Evolutionary conservation across 2,113 vertebrate genomes (phyloP).

Genomic region (Notarius quadriscutis): DNA sequence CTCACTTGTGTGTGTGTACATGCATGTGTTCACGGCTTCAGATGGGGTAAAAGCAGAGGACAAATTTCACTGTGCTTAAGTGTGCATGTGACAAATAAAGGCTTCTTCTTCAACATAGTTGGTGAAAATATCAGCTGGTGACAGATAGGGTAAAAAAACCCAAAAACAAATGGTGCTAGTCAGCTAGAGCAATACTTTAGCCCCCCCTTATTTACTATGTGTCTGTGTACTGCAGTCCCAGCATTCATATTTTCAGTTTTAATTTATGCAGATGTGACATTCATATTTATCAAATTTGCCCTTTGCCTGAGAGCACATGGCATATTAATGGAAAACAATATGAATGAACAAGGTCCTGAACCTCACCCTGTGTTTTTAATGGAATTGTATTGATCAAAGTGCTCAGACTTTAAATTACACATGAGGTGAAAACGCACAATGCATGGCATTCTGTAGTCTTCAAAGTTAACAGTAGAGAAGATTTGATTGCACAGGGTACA

Average conservation of each 20-base stretch:
- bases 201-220: not conserved
- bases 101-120: not conserved
- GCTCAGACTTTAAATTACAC: conserved; percentile 3
- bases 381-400: conserved; percentile 16
- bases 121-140: not conserved
- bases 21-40: too few species aligned
- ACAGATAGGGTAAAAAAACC: not conserved
- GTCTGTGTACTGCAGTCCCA: not conserved
- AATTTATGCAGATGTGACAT: conserved; percentile 39
- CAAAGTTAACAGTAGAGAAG: not conserved
- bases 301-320: conserved; percentile 28
- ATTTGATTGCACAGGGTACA: not conserved
- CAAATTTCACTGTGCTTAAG: too few species aligned
- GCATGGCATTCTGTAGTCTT: not conserved
- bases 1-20: too few species aligned
- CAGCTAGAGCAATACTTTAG: not conserved
- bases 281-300: conserved; percentile 43
- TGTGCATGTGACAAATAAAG: too few species aligned
- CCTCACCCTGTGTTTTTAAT: conserved; percentile 15
- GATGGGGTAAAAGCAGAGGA: too few species aligned
- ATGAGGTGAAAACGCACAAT: not conserved
- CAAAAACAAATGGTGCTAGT: too few species aligned
- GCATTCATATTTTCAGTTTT: conserved; percentile 9
- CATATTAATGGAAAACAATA: conserved; percentile 22
- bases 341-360: conserved; percentile 25